Evolutionary conservation across 2,113 vertebrate species (phyloP).

Genomic region (Phrynocephalus versicolor): DNA sequence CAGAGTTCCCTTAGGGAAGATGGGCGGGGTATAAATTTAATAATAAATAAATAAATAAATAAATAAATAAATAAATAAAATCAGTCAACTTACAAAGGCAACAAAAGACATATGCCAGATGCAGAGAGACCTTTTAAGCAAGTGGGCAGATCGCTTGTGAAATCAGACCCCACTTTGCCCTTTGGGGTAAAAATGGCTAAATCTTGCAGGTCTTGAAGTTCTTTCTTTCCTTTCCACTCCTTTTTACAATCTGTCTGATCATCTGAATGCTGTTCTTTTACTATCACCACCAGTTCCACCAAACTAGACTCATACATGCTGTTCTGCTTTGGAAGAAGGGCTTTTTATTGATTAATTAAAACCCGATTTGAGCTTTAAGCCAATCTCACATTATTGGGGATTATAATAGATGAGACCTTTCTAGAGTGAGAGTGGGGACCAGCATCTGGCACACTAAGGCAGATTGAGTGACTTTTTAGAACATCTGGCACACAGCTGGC

Average conservation of each 20-base stretch:
- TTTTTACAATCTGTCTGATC: not conserved
- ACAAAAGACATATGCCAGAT: not conserved
- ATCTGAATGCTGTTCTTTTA: not conserved
- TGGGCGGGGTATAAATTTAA: too few species aligned
- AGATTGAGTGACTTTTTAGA: not conserved
- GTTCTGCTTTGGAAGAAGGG: not conserved
- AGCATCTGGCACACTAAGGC: not conserved
- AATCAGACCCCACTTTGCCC: not conserved
- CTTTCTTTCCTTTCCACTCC: not conserved
- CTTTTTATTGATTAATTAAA: not conserved
- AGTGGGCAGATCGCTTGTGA: not conserved
- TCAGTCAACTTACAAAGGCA: too few species aligned
- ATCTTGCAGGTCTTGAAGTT: not conserved
- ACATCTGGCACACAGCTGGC: constrained; percentile 15
- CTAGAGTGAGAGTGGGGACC: not conserved
- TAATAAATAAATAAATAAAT: too few species aligned
- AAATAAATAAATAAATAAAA: too few species aligned
- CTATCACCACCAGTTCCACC: not conserved
- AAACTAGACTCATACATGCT: not conserved
- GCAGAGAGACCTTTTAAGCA: not conserved
- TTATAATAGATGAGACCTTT: constrained; percentile 7
- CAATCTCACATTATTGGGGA: constrained; percentile 10
- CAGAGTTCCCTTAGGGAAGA: too few species aligned
- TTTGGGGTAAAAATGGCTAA: not conserved
- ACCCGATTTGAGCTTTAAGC: constrained; percentile 4